Percentiles rank a stretch among this genome's conserved stretches.
phyloP scores from a whole-genome alignment of 1,140 invertebrate genomes.

The Pogonus chalceus region DNA sequence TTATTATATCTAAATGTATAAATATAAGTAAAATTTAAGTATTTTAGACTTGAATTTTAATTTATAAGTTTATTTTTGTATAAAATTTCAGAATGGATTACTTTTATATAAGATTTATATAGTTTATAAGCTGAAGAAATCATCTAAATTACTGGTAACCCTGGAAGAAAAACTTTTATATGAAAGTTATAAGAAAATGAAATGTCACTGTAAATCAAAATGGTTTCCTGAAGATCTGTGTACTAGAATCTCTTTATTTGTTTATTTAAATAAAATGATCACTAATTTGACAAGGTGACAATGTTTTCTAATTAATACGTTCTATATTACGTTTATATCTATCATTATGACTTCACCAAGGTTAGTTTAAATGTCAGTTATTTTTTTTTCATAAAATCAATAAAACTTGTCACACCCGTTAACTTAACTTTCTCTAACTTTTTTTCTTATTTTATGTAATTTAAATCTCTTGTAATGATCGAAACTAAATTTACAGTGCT shows the following conservation, averaged over 20 bases:
- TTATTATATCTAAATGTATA: too few relatives aligned
- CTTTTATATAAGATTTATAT: too few relatives aligned
- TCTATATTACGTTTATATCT: neutral
- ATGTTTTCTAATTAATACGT: neutral
- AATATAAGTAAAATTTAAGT: too few relatives aligned
- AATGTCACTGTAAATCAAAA: neutral
- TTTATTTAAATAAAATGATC: slow-evolving; percentile 3
- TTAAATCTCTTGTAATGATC: neutral
- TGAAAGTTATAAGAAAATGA: neutral
- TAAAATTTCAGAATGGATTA: too few relatives aligned
- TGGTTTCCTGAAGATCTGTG: neutral
- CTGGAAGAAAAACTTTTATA: too few relatives aligned
- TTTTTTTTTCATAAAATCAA: slow-evolving; percentile 4
- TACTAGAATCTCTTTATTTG: slow-evolving; percentile 2
- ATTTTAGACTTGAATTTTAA: too few relatives aligned
- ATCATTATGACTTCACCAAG: neutral
- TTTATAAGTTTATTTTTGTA: too few relatives aligned
- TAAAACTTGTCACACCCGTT: slow-evolving; percentile 5
- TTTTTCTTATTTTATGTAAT: neutral
- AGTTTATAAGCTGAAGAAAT: too few relatives aligned
- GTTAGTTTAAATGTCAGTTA: neutral
- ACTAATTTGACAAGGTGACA: neutral
- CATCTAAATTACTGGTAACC: too few relatives aligned
- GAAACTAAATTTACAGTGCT: neutral
- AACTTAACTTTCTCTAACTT: slow-evolving; percentile 3